Evolutionary conservation across 2,113 vertebrate genomes (phyloP), one percentile per base, ranked within the genome.

Genomic region (Sialia sialis): DNA sequence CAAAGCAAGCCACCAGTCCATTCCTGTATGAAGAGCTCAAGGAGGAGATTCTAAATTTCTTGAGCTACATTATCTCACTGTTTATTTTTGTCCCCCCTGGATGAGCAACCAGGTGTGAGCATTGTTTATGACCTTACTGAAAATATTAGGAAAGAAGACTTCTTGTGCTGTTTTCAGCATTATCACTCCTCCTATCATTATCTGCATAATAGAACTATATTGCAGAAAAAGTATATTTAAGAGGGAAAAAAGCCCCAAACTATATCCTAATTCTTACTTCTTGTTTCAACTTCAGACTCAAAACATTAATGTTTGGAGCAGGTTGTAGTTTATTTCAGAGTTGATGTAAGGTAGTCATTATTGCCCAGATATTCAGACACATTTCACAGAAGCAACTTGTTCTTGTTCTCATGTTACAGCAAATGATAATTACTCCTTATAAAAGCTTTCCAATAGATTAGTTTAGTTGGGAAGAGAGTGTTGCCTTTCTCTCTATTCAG

Each of bases 1-100:
- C 10, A 60, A 60, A 29, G 3, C 25, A 59, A 34, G 7, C 9
- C 1, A 0, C 58, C 12, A 11, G 16, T 44, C 13, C 7, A 12
- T 70, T 85, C 21, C 26, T 54, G 13, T 38, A 14, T 27, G 27
- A 78, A 82, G 34, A 15, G 10, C 8, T 89, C 23, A 30, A 30
- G 9, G 10, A 72, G 6, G 4, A 68, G 1, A 63, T 83, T 83
- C 54, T 63, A n/a, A 43, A 77, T 87, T 56, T 36, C 20, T 39
- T 82, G n/a, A 63, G 6, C 26, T 51, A 12, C 0, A 0, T 16
- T 60, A 19, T 49, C 5, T 56, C 3, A 27, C 3, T 3, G 22
- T 29, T 44, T 38, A 41, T n/a, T 46, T 38, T 30, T 23, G 29
- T 11, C 16, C 3, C 18, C 2, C 0, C 7, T 3, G 5, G 9